Base-by-base conservation (phyloP, 2,888 invertebrate genomes). In the Meteorus colon region DNA sequence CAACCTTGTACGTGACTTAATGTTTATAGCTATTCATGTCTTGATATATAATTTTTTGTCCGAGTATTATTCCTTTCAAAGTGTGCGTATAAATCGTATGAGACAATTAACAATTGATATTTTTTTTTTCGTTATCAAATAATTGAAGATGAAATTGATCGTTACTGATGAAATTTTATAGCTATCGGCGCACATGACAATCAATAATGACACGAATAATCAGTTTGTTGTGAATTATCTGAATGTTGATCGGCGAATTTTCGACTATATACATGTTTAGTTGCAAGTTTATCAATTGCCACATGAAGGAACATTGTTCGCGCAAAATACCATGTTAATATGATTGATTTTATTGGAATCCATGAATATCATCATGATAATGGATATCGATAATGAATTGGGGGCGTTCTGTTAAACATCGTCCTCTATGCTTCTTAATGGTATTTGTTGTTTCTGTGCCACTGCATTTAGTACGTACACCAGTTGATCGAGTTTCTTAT, bases 401-500 rank as follows among this genome's bases (percentile, higher is more conserved):
- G 71, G 78, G 79, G 78, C 82, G 80, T 77, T 81, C 81, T 83
- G 86, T 90, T 90, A 91, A 81, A 91, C 91, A 81, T 91, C 91
- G 83, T 91, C 91, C 83, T 91, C 91, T 81, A 90, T 88, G 80
- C 90, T 90, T 79, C 91, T 89, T 79, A 90, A 85, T 70, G 90
- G 89, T 83, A 91, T 90, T 84, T 91, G 91, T 82, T 91, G 91
- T 83, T 92, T 92, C 89, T 92, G 91, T 80, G 92, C 91, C 81
- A 93, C 86, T 62, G 91, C 90, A 84, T 92, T 92, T 78, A 93
- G 88, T 67, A 93, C 90, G 83, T 89, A 88, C 59, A 91, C 84
- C 75, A 91, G 86, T 82, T 91, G 91, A 82, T 91, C 92, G 81
- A 91, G 81, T 83, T 92, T 92, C 82, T 90, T 90, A 84, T 91